A percentile compares a stretch with the other conserved stretches of the same genome.
These are phyloP conservation scores for Branchipolynoe longqiensis DNA, from an alignment of 2,888 invertebrate genomes.

Conservation along the genomic window DNA sequence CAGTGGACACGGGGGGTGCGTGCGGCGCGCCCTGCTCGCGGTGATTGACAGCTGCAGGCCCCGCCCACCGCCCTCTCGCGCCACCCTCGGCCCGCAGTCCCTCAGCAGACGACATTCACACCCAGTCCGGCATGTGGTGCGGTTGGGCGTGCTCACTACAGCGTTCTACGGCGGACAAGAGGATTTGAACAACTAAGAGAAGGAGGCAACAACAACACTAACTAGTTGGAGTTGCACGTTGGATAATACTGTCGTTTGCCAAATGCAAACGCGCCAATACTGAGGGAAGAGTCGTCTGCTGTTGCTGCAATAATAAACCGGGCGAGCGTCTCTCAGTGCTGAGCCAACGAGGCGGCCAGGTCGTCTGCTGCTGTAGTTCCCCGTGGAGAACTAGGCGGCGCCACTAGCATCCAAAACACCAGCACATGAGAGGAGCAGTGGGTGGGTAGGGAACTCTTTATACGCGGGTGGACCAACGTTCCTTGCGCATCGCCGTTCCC, in stretches of 20 bases:
- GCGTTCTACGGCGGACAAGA: no score
- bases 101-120: slow-evolving; percentile 27
- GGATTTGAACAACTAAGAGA: no score
- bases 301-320: neutral
- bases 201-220: no score
- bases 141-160: no score
- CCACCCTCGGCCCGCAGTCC: neutral
- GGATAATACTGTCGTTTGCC: neutral
- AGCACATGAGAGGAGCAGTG: slow-evolving; percentile 24
- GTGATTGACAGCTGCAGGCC: slow-evolving; percentile 54
- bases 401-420: slow-evolving; percentile 45
- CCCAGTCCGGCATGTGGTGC: neutral
- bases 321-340: neutral
- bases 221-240: no score
- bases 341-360: neutral
- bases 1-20: neutral
- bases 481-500: neutral
- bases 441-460: neutral
- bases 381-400: slow-evolving; percentile 29
- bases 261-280: slow-evolving; percentile 48
- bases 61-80: slow-evolving; percentile 47
- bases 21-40: neutral
- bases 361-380: neutral
- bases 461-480: slow-evolving; percentile 10
- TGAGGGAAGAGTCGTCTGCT: neutral